phyloP scores from a whole-genome alignment of 2,113 vertebrate genomes.

The Tachycineta bicolor region DNA sequence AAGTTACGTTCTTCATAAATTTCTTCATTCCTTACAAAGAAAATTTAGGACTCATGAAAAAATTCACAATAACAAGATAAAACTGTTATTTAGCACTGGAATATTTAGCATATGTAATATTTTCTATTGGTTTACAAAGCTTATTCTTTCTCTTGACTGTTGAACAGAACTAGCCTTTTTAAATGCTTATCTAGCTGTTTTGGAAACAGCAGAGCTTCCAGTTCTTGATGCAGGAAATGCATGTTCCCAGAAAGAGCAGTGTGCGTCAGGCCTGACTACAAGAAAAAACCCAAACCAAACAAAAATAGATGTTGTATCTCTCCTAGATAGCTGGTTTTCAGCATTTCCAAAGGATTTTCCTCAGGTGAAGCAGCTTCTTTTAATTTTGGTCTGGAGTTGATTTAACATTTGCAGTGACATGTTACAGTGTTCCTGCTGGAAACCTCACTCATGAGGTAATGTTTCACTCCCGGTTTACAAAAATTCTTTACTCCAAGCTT shows the following conservation, averaged over 20 bases:
- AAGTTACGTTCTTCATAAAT: neutral
- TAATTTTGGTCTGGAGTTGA: neutral
- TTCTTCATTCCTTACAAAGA: neutral
- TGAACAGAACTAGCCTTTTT: neutral
- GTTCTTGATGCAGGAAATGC: neutral
- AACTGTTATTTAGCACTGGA: neutral
- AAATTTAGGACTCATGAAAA: neutral
- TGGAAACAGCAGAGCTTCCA: neutral
- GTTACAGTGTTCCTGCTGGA: neutral
- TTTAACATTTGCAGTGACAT: neutral
- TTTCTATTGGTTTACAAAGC: neutral
- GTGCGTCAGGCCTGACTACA: neutral
- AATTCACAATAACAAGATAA: neutral
- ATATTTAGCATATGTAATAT: neutral
- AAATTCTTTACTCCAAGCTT: neutral
- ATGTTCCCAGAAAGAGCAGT: neutral
- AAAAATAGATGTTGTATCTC: neutral
- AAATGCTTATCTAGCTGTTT: neutral
- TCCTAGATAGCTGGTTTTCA: neutral
- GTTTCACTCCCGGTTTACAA: neutral
- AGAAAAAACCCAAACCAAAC: neutral
- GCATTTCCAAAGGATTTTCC: neutral
- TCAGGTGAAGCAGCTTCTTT: neutral
- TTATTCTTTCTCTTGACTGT: neutral
- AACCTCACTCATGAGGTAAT: neutral